phyloP scores from a whole-genome alignment of 2,888 invertebrate species.

The Nasonovia ribisnigri region DNA sequence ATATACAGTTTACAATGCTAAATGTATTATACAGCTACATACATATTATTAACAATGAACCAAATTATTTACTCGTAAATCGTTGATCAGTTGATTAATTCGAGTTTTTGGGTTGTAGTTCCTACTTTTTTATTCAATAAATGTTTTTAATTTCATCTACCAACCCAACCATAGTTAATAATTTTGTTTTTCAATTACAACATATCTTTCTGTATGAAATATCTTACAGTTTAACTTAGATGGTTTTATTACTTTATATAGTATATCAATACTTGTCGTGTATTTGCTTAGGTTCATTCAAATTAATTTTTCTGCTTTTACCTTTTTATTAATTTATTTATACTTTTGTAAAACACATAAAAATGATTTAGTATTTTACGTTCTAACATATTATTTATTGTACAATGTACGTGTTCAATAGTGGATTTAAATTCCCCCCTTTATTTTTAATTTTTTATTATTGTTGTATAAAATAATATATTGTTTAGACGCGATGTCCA shows the following conservation, averaged over 20 bases:
- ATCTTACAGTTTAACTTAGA: background rate
- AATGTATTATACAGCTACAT: background rate
- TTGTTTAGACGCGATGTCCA: background rate
- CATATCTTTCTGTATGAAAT: background rate
- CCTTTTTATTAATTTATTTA: background rate
- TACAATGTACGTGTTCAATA: background rate
- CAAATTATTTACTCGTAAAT: background rate
- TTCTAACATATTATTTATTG: background rate
- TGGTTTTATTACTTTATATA: background rate
- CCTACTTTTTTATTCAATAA: background rate
- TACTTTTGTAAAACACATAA: background rate
- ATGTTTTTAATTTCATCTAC: slow-evolving; percentile 12
- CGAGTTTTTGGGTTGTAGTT: background rate
- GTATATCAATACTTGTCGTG: background rate
- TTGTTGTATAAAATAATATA: background rate
- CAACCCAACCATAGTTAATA: background rate
- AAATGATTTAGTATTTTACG: background rate
- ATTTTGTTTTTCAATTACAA: background rate
- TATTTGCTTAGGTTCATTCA: background rate
- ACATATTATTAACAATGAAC: background rate
- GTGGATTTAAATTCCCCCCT: background rate
- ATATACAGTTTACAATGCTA: background rate
- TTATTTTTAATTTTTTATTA: background rate
- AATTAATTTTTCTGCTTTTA: background rate
- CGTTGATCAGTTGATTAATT: background rate